A percentile compares a stretch with the other conserved stretches of the same genome.
These are phyloP conservation scores for Aphaenogaster ashmeadi DNA, from an alignment of 1,140 invertebrate genomes.

Conservation along the genomic window DNA sequence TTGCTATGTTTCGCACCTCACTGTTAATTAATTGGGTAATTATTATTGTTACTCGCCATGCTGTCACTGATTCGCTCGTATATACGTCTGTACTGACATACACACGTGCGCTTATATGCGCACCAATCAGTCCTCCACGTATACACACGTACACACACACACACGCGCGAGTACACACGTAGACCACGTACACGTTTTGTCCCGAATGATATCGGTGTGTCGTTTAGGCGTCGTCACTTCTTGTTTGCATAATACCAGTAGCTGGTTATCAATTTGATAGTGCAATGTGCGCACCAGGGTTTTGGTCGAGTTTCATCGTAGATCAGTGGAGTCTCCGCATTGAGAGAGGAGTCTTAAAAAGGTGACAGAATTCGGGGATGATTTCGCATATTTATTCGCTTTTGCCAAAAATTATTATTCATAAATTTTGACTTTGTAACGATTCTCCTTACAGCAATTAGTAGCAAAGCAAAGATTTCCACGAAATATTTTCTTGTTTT, in stretches of 20 bases:
- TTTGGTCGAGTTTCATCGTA: slow-evolving; percentile 49
- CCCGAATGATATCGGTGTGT: slow-evolving; percentile 57
- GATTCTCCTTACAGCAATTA: background rate
- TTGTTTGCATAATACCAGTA: slow-evolving; percentile 62
- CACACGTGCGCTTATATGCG: background rate
- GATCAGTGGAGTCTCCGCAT: slow-evolving; percentile 38
- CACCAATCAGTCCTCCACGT: background rate
- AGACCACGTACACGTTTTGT: slow-evolving; percentile 41
- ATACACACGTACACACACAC: background rate
- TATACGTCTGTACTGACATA: slow-evolving; percentile 26
- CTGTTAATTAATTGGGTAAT: slow-evolving; percentile 72
- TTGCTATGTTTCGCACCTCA: slow-evolving; percentile 70
- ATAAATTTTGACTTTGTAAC: background rate
- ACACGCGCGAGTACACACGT: background rate
- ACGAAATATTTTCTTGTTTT: background rate
- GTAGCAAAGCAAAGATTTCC: background rate
- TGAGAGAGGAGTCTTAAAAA: slow-evolving; percentile 30
- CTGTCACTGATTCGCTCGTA: slow-evolving; percentile 35
- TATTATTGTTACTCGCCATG: slow-evolving; percentile 56
- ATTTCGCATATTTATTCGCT: background rate
- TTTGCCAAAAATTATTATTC: background rate
- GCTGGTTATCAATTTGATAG: slow-evolving; percentile 55
- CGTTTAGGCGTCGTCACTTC: slow-evolving; percentile 60
- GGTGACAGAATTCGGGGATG: background rate
- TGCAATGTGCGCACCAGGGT: slow-evolving; percentile 43